Percentiles rank a stretch among this genome's conserved stretches.
Evolutionary conservation across 2,797 vertebrate genomes (phyloP).

Genomic region (Taenioides sp.): DNA sequence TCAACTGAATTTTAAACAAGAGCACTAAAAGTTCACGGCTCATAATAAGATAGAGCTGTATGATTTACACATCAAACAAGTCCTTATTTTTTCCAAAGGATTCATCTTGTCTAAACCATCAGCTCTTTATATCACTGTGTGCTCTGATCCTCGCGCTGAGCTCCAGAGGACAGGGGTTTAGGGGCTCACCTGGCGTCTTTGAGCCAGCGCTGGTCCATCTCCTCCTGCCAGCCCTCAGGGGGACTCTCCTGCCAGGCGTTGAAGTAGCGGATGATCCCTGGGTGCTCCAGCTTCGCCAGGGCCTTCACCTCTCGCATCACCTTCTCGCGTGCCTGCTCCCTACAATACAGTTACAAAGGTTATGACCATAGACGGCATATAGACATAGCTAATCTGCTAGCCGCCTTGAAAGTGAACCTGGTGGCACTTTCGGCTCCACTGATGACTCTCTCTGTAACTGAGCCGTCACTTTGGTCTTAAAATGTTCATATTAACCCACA

Average conservation of each 20-base stretch:
- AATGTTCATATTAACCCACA: too few relatives aligned
- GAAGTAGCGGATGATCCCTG: slow-evolving; percentile 97
- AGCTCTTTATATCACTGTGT: not conserved
- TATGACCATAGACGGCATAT: not conserved
- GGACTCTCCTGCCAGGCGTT: slow-evolving; percentile 99
- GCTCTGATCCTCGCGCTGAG: slow-evolving; percentile 1
- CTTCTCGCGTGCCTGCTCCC: slow-evolving; percentile 94
- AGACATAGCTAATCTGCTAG: not conserved
- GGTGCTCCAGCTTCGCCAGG: slow-evolving; percentile 94
- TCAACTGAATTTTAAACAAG: not conserved
- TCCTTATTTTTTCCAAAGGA: not conserved
- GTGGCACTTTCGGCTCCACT: too few relatives aligned
- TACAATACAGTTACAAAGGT: slow-evolving; percentile 36
- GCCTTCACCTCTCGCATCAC: slow-evolving; percentile 99
- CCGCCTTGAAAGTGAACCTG: too few relatives aligned
- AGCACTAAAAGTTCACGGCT: slow-evolving; percentile 3
- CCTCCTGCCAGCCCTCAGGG: slow-evolving; percentile 95
- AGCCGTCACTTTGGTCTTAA: too few relatives aligned
- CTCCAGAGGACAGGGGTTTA: slow-evolving; percentile 5
- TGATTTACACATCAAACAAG: slow-evolving; percentile 13
- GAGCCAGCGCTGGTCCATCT: slow-evolving; percentile 95
- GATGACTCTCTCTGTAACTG: too few relatives aligned
- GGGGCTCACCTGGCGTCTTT: slow-evolving; percentile 87
- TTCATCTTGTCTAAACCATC: not conserved
- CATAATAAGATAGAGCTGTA: not conserved